Evolutionary conservation across 2,888 invertebrate species (phyloP).

Genomic region (Leptinotarsa haldemani): DNA sequence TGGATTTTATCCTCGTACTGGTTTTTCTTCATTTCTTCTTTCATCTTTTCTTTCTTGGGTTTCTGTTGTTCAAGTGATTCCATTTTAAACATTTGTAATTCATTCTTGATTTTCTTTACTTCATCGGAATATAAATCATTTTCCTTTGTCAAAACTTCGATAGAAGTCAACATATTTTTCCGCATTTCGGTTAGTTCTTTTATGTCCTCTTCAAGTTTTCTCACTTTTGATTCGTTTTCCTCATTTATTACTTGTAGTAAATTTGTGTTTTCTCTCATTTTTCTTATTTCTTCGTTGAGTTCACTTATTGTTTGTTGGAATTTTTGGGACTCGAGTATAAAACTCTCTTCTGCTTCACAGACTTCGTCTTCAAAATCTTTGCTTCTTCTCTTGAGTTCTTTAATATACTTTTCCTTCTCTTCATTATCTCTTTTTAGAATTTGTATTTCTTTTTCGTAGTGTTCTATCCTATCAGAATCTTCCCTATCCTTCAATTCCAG

Average conservation of each 20-base stretch:
- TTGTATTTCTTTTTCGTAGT: conserved; percentile 10
- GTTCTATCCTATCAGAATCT: conserved; percentile 6
- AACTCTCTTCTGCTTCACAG: conserved; percentile 19
- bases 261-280: conserved; percentile 11
- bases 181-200: conserved; percentile 12
- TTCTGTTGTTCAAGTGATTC: neutral
- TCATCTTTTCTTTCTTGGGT: neutral
- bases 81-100: conserved; percentile 16
- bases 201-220: conserved; percentile 2
- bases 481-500: conserved; percentile 13
- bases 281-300: conserved; percentile 16
- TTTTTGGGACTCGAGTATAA: conserved; percentile 6
- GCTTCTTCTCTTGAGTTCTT: conserved; percentile 14
- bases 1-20: conserved; percentile 4
- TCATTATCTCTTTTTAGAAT: conserved; percentile 20
- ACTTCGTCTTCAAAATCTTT: conserved; percentile 23
- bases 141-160: conserved; percentile 16
- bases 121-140: conserved; percentile 18
- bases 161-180: conserved; percentile 20
- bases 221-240: conserved; percentile 21
- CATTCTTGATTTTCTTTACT: conserved; percentile 10
- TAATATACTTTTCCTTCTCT: conserved; percentile 11
- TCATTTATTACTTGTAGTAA: conserved; percentile 8
- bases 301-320: conserved; percentile 10
- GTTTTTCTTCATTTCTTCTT: neutral